Evolutionary conservation across 2,797 vertebrate species (phyloP).

Genomic region (Jordanella pulchra): DNA sequence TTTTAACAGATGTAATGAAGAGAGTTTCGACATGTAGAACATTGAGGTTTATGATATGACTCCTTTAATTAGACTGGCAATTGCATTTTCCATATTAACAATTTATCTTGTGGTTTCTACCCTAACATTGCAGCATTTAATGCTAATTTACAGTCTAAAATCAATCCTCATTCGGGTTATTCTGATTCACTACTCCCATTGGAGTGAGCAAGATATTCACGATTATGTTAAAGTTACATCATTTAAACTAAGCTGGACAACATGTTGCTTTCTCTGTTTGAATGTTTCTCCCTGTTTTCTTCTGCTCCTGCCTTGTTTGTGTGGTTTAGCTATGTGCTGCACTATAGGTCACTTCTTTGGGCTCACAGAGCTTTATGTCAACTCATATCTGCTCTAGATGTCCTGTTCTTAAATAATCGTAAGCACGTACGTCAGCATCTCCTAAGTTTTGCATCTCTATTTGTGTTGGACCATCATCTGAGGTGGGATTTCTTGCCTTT

Average conservation of each 20-base stretch:
- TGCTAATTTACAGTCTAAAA: background rate
- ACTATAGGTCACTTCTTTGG: constrained; percentile 54
- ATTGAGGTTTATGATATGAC: background rate
- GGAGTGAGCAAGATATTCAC: background rate
- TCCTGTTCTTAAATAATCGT: too few relatives aligned
- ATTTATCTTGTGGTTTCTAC: constrained; percentile 2
- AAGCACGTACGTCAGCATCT: constrained; percentile 35
- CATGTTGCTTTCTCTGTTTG: background rate
- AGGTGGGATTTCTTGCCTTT: constrained; percentile 19
- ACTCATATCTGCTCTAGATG: constrained; percentile 50
- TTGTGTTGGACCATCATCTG: constrained; percentile 24
- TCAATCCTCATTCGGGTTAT: background rate
- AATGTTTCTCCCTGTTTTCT: background rate
- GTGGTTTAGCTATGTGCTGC: constrained; percentile 50
- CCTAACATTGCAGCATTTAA: background rate
- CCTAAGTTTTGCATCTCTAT: constrained; percentile 29
- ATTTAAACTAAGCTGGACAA: background rate
- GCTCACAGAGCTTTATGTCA: constrained; percentile 39
- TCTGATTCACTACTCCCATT: background rate
- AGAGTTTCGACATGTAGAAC: background rate
- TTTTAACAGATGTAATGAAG: background rate
- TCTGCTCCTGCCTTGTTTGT: background rate
- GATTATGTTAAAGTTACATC: background rate
- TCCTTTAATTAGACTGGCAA: background rate
- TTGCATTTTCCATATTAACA: constrained; percentile 32